Evolutionary conservation across 1,140 invertebrate species (phyloP).

Genomic region (Lepeophtheirus salmonis): DNA sequence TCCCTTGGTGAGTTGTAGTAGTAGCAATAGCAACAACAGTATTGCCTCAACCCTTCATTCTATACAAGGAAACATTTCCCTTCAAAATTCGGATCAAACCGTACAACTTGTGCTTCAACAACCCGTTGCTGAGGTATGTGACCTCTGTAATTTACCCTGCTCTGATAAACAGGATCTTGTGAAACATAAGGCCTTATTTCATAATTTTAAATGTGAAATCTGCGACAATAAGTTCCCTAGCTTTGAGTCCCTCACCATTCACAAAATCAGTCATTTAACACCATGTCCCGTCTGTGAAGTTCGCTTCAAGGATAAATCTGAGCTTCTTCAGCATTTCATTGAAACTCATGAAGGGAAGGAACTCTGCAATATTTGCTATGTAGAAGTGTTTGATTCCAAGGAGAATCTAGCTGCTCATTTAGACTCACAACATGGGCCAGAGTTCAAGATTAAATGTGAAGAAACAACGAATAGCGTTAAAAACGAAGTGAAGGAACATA

Average conservation of each 20-base stretch:
- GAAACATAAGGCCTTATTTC: not conserved
- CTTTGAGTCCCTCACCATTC: not conserved
- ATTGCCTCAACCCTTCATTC: no score
- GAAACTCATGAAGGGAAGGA: not conserved
- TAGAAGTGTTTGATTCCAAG: not conserved
- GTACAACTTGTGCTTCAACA: not conserved
- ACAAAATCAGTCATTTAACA: not conserved
- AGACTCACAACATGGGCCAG: not conserved
- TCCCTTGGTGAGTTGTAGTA: no score
- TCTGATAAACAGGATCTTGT: not conserved
- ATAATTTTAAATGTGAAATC: not conserved
- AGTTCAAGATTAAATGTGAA: not conserved
- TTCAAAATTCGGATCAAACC: no score
- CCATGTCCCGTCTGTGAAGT: not conserved
- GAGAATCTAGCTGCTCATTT: not conserved
- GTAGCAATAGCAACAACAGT: no score
- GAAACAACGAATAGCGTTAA: not conserved
- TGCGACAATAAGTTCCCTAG: not conserved
- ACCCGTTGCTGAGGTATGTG: not conserved
- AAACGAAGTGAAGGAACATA: not conserved
- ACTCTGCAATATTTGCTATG: not conserved
- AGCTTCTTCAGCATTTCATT: not conserved
- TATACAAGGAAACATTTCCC: no score
- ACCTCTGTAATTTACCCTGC: not conserved
- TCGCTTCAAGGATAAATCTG: not conserved